Evolutionary conservation across 2,888 invertebrate species (phyloP), one percentile per base, ranked within the genome.

Genomic region (Tenthredo amoena): DNA sequence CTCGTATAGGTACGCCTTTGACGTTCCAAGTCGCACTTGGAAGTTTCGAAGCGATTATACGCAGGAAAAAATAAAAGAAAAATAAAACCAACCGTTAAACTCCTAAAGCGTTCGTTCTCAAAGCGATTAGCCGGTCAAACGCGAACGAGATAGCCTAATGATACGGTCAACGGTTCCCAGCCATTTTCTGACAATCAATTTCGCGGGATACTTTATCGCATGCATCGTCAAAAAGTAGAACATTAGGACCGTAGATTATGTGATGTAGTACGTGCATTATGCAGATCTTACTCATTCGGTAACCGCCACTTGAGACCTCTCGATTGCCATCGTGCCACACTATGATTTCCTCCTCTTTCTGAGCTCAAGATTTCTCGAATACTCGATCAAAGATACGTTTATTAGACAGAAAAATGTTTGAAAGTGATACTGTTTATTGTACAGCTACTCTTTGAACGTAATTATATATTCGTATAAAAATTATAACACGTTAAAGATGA

Each of bases 291-390:
- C 55, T 77, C 26, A 12, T n/a, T 21, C 21, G n/a, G 50, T n/a
- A 77, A 77, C 77, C 55, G 77, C 55, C 77, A 77, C 47, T 77
- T 77, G 34, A 50, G 77, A 55, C 47, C 55, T 7, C 31, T 26
- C 31, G 34, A 77, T 77, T 31, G 15, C n/a, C n/a, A 31, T 34
- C 47, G 18, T 55, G 77, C 77, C 3, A 74, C 72, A 7, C 21
- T 68, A 68, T 68, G 31, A 68, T 68, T 34, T 34, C 10, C 34
- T 43, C 72, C 43, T 43, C 72, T 43, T 9, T 71, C 40, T 21
- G 9, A 12, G 7, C 21, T 43, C 43, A 21, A 7, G 15, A 74
- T 74, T 43, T 74, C 7, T 34, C 7, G 1, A 43, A 74, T 21
- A 43, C 12, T 62, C 21, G 26, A 7, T 47, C 21, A 26, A 26